Evolutionary conservation across 1,140 invertebrate species (phyloP).

Genomic region (Trachelipus rathkii): DNA sequence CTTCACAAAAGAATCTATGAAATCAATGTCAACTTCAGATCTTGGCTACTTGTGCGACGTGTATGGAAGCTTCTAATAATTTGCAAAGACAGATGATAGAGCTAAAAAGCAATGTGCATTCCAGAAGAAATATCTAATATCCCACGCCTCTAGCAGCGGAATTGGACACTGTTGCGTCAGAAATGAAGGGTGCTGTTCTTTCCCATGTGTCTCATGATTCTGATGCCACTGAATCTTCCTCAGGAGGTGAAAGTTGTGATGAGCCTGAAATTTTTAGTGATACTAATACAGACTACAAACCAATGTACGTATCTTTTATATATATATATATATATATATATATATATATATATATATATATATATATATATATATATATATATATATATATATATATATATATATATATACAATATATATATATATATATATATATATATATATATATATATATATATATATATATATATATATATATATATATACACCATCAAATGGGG

Average conservation of each 20-base stretch:
- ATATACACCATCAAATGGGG: too few relatives aligned
- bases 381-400: too few relatives aligned
- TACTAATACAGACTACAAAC: slow-evolving; percentile 39
- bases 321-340: too few relatives aligned
- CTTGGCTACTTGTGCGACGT: slow-evolving; percentile 43
- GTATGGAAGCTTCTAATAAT: slow-evolving; percentile 17
- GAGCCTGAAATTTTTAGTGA: slow-evolving; percentile 62
- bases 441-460: too few relatives aligned
- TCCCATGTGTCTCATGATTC: slow-evolving; percentile 72
- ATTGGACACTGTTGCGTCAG: slow-evolving; percentile 53
- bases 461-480: too few relatives aligned
- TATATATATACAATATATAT: too few relatives aligned
- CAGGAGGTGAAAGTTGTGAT: slow-evolving; percentile 88
- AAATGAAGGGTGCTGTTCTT: slow-evolving; percentile 64
- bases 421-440: too few relatives aligned
- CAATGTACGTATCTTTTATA: slow-evolving; percentile 41
- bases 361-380: too few relatives aligned
- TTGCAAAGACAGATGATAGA: not conserved
- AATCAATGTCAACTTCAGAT: slow-evolving; percentile 25
- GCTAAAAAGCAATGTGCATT: not conserved
- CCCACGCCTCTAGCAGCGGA: slow-evolving; percentile 45
- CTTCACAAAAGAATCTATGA: slow-evolving; percentile 1
- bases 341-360: too few relatives aligned
- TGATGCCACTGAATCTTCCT: slow-evolving; percentile 88
- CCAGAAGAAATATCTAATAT: not conserved